Conservation (phyloP, 1,140 invertebrate species). For the Neuroterus valhalla region DNA sequence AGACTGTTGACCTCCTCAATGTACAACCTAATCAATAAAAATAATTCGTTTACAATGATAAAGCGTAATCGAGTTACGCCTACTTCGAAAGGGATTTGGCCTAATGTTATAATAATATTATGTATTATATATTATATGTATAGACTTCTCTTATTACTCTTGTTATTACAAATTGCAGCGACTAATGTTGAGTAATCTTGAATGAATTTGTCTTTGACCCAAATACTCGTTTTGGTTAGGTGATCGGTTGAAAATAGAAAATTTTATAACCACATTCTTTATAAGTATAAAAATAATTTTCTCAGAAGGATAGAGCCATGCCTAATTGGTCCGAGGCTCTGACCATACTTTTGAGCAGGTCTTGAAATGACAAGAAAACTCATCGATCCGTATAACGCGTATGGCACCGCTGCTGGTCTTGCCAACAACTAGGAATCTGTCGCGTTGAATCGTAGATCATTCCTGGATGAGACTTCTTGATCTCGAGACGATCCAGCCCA, state of each 20-base stretch:
- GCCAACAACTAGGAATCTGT: slow-evolving; percentile 6
- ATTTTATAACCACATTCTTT: slow-evolving; percentile 30
- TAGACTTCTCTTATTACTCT: neutral
- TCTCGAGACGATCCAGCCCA: slow-evolving; percentile 8
- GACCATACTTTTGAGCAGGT: slow-evolving; percentile 28
- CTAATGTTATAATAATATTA: no score
- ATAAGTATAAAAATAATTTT: slow-evolving; percentile 30
- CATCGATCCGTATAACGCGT: slow-evolving; percentile 9
- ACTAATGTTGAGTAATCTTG: neutral
- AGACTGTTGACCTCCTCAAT: no score
- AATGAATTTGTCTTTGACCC: slow-evolving; percentile 18
- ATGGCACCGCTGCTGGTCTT: slow-evolving; percentile 9
- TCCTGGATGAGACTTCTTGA: slow-evolving; percentile 11
- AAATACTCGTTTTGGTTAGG: slow-evolving; percentile 5
- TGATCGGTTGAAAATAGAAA: slow-evolving; percentile 8
- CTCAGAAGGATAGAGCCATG: neutral
- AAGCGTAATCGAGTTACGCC: no score
- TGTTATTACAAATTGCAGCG: neutral
- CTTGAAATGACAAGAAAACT: slow-evolving; percentile 29
- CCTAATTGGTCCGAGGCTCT: slow-evolving; percentile 28
- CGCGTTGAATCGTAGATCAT: neutral
- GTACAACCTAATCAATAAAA: no score
- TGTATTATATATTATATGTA: no score
- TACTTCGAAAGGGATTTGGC: no score
- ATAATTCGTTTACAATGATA: no score